Percentiles rank a stretch among this genome's conserved stretches.
Evolutionary conservation across 2,888 invertebrate genomes (phyloP).

Genomic region (Trimorus sp.): DNA sequence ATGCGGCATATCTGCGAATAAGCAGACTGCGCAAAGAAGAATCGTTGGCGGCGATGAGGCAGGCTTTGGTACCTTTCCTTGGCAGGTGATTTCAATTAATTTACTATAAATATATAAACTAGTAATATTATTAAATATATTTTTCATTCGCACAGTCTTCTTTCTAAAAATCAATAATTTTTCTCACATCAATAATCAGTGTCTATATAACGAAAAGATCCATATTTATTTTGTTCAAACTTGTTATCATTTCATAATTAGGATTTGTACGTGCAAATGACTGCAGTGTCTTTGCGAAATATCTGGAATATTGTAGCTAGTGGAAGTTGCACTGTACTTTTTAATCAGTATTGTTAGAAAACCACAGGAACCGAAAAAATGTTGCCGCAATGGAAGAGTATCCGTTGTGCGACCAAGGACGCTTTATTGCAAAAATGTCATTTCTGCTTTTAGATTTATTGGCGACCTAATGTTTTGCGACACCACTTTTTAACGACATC

Average conservation of each 20-base stretch:
- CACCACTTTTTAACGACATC: slow-evolving; percentile 8
- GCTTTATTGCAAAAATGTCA: slow-evolving; percentile 48
- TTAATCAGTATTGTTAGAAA: slow-evolving; percentile 47
- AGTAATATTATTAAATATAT: too few species aligned
- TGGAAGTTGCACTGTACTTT: slow-evolving; percentile 43
- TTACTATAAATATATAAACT: too few species aligned
- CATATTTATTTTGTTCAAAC: background rate
- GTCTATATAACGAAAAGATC: background rate
- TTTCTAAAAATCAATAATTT: too few species aligned
- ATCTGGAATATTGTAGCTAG: slow-evolving; percentile 26
- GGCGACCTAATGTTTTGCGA: slow-evolving; percentile 26
- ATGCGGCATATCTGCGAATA: slow-evolving; percentile 92
- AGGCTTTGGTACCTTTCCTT: slow-evolving; percentile 84
- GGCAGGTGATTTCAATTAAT: slow-evolving; percentile 41
- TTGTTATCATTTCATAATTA: slow-evolving; percentile 40
- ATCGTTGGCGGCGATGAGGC: slow-evolving; percentile 97
- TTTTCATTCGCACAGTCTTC: too few species aligned
- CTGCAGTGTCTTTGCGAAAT: slow-evolving; percentile 40
- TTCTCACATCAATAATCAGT: too few species aligned
- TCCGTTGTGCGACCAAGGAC: slow-evolving; percentile 50
- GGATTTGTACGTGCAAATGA: slow-evolving; percentile 38
- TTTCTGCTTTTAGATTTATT: slow-evolving; percentile 31
- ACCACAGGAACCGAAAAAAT: slow-evolving; percentile 41
- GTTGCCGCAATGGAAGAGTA: slow-evolving; percentile 53
- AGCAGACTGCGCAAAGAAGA: slow-evolving; percentile 92